Evolutionary conservation across 2,888 invertebrate genomes (phyloP).

Genomic region (Pogonocherus hispidulus): DNA sequence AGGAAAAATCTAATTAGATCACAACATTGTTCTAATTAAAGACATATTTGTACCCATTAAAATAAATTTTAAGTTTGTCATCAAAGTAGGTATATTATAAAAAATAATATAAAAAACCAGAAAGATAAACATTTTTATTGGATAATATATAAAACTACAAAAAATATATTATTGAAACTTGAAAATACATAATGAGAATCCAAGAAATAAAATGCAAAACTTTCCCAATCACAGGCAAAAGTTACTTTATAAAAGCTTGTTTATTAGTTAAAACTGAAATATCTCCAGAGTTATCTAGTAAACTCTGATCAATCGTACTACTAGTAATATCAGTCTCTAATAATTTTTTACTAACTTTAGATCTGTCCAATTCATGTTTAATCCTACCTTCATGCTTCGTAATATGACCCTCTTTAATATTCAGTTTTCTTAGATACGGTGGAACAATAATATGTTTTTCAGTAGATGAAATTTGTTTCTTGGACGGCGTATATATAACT

Average conservation of each 20-base stretch:
- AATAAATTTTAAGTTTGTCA: too few species aligned
- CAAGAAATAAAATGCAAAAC: too few species aligned
- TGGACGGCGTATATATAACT: slow-evolving; percentile 14
- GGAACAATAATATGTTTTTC: slow-evolving; percentile 19
- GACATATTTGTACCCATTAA: too few species aligned
- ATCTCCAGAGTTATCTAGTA: slow-evolving; percentile 10
- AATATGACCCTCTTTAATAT: slow-evolving; percentile 13
- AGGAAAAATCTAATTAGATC: too few species aligned
- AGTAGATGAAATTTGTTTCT: slow-evolving; percentile 1
- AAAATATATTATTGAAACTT: too few species aligned
- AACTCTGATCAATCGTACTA: slow-evolving; percentile 5
- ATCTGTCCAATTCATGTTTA: not conserved
- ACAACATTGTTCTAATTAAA: too few species aligned
- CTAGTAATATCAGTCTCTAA: slow-evolving; percentile 15
- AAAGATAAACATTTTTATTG: too few species aligned
- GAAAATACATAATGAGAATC: too few species aligned
- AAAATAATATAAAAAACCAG: too few species aligned
- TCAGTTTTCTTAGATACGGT: slow-evolving; percentile 6
- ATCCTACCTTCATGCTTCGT: slow-evolving; percentile 19
- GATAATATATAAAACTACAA: too few species aligned
- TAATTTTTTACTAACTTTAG: not conserved
- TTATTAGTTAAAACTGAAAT: slow-evolving; percentile 26
- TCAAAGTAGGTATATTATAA: too few species aligned
- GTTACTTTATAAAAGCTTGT: slow-evolving; percentile 22
- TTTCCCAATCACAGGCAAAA: too few species aligned